phyloP scores from a whole-genome alignment of 1,140 invertebrate genomes.

The Bombus soroeensis region DNA sequence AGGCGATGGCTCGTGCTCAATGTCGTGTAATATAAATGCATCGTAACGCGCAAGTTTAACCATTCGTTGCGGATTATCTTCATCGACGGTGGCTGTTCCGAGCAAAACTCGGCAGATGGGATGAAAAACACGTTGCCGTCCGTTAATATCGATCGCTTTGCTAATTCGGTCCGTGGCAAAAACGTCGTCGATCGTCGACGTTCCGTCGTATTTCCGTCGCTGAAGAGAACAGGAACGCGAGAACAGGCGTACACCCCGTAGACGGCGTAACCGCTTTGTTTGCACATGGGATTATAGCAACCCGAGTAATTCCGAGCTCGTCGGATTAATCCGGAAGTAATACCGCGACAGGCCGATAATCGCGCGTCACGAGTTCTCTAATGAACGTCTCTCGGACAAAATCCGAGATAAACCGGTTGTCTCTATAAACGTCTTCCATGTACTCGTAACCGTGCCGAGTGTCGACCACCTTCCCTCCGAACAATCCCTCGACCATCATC shows the following conservation, averaged over 20 bases:
- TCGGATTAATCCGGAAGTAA: conserved; percentile 63
- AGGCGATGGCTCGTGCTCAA: too few species aligned
- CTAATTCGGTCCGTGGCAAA: background rate
- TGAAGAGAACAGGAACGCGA: too few species aligned
- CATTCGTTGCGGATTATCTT: too few species aligned
- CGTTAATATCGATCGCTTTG: background rate
- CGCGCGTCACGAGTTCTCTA: conserved; percentile 16
- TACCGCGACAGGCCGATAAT: conserved; percentile 51
- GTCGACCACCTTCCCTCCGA: background rate
- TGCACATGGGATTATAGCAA: conserved; percentile 45
- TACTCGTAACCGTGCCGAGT: background rate
- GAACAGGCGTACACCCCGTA: background rate
- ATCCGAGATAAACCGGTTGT: conserved; percentile 44
- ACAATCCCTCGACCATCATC: too few species aligned
- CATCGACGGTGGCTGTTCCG: too few species aligned
- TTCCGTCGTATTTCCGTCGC: too few species aligned
- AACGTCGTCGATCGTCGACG: too few species aligned
- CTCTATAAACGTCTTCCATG: background rate
- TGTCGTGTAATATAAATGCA: too few species aligned
- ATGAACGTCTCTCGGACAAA: conserved; percentile 54
- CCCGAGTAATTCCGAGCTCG: conserved; percentile 47
- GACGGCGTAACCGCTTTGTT: conserved; percentile 4
- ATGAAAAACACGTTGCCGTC: too few species aligned
- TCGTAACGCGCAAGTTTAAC: too few species aligned
- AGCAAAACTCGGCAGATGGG: too few species aligned